Percentiles rank a stretch among this genome's conserved stretches.
Conservation (phyloP, 2,113 vertebrate species). For the Bubo scandiacus region DNA sequence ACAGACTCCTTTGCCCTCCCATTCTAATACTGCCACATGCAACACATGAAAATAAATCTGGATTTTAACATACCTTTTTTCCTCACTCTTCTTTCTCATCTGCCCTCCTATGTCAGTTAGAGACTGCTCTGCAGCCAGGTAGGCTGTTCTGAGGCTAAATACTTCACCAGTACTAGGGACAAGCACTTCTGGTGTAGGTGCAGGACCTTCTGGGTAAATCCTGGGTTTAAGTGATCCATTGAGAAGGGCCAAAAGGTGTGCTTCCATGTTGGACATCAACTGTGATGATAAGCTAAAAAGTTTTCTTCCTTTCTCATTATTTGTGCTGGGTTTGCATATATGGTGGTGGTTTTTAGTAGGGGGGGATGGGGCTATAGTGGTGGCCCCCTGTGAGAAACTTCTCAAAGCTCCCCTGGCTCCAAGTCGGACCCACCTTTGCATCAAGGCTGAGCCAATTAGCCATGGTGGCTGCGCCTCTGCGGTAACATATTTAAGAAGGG, state of each 20-base stretch:
- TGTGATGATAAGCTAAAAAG: rapidly evolving
- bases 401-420: too few species aligned
- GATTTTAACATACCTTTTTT: neutral
- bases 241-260: neutral
- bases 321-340: too few species aligned
- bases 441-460: too few species aligned
- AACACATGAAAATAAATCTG: neutral
- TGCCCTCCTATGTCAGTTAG: neutral
- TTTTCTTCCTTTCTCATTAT: neutral
- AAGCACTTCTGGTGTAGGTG: neutral
- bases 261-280: neutral
- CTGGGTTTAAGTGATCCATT: neutral
- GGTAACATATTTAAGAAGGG: too few species aligned
- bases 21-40: neutral
- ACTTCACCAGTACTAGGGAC: neutral
- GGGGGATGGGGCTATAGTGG: too few species aligned
- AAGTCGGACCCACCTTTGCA: too few species aligned
- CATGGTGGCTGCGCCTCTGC: too few species aligned
- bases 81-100: neutral
- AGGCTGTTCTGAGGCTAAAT: neutral
- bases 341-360: too few species aligned
- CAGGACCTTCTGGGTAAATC: neutral
- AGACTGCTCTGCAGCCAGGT: neutral
- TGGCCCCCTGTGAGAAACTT: too few species aligned
- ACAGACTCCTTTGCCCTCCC: neutral